Evolutionary conservation across 2,113 vertebrate species (phyloP).

Genomic region (Labeo catla): DNA sequence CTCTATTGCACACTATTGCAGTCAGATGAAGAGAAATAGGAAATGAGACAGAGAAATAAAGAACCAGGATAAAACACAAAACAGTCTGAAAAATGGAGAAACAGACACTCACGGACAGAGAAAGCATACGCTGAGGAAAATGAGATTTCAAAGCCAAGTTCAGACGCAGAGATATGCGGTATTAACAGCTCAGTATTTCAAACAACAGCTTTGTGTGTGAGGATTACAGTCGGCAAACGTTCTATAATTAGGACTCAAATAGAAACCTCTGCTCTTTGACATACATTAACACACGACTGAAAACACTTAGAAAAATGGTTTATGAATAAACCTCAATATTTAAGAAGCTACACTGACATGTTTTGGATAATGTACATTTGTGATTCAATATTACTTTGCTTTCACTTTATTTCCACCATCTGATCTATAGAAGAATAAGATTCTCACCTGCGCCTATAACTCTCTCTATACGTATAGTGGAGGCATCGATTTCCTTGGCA

Average conservation of each 20-base stretch:
- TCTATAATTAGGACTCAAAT: constrained; percentile 48
- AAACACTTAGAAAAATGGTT: not conserved
- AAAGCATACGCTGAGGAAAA: not conserved
- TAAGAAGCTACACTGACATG: not conserved
- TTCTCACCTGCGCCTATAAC: constrained; percentile 80
- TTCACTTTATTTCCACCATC: not conserved
- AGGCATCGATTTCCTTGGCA: constrained; percentile 83
- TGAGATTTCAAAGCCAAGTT: constrained; percentile 28
- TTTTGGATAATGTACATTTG: not conserved
- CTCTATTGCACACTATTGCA: constrained; percentile 7
- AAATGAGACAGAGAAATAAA: not conserved
- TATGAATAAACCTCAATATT: not conserved
- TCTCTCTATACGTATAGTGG: constrained; percentile 81
- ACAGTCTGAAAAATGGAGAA: not conserved
- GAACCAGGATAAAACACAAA: not conserved
- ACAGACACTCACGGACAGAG: not conserved
- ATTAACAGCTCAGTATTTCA: constrained; percentile 35
- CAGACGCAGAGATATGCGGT: not conserved
- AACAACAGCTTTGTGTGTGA: constrained; percentile 37
- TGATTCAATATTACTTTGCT: not conserved
- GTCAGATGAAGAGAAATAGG: not conserved
- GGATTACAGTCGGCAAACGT: constrained; percentile 31
- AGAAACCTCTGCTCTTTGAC: constrained; percentile 36
- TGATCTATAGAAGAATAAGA: not conserved
- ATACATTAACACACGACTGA: constrained; percentile 14